Percentiles rank a stretch among this genome's conserved stretches.
phyloP scores from a whole-genome alignment of 1,140 invertebrate genomes.

The Steinernema khuongi region DNA sequence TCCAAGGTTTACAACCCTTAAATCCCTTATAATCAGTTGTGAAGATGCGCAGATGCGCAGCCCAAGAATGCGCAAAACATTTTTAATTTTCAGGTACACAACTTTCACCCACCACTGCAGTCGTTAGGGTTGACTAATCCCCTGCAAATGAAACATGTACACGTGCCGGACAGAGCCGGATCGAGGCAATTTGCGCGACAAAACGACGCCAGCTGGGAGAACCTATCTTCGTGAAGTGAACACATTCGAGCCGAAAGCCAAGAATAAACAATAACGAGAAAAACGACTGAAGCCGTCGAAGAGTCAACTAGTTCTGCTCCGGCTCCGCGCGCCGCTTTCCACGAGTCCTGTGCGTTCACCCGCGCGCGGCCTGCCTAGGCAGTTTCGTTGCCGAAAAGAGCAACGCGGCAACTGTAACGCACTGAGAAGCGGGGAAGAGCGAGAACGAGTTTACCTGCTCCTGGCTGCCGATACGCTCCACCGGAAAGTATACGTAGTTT shows the following conservation, averaged over 20 bases:
- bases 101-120: too few relatives aligned
- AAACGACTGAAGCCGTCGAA: constrained; percentile 1
- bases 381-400: constrained; percentile 10
- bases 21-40: too few relatives aligned
- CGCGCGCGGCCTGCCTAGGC: not conserved
- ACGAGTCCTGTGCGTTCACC: not conserved
- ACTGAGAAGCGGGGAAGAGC: not conserved
- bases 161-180: too few relatives aligned
- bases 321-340: not conserved
- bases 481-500: not conserved
- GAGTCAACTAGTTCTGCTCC: not conserved
- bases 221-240: not conserved
- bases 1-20: too few relatives aligned
- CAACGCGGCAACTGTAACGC: constrained; percentile 4
- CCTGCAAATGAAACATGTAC: too few relatives aligned
- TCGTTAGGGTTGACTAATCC: too few relatives aligned
- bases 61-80: too few relatives aligned
- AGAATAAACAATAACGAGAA: constrained; percentile 12
- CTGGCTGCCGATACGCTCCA: not conserved
- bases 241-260: not conserved
- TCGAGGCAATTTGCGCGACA: too few relatives aligned
- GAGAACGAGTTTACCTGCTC: constrained; percentile 11
- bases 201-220: not conserved
- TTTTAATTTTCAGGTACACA: too few relatives aligned
- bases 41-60: too few relatives aligned